Percentiles rank a stretch among this genome's conserved stretches.
Evolutionary conservation across 2,888 invertebrate genomes (phyloP).

Genomic region (Romanomermis culicivorax): DNA sequence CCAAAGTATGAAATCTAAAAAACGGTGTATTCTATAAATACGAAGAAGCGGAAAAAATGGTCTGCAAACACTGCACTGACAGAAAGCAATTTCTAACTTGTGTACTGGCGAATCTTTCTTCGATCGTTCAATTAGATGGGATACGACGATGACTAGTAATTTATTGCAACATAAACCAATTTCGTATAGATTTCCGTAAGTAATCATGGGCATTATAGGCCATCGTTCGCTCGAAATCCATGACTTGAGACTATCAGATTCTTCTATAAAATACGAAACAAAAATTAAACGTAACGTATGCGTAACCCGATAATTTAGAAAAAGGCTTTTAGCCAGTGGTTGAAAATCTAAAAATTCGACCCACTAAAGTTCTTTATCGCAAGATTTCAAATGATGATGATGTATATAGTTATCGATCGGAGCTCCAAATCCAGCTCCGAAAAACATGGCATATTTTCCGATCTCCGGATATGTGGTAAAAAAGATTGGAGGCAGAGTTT

Average conservation of each 20-base stretch:
- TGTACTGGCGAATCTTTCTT: not conserved
- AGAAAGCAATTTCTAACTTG: conserved; percentile 8
- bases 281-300: no score
- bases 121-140: conserved; percentile 14
- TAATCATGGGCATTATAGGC: conserved; percentile 19
- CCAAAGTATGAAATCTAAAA: conserved; percentile 4
- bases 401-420: no score
- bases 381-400: no score
- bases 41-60: no score
- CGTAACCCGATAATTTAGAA: no score
- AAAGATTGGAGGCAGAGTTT: no score
- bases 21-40: no score
- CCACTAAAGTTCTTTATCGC: no score
- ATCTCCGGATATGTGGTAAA: no score
- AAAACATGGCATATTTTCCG: no score
- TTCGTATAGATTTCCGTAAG: conserved; percentile 18
- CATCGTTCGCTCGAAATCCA: conserved; percentile 24
- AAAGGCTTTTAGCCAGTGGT: no score
- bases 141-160: conserved; percentile 20
- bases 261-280: not conserved
- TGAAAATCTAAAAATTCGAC: not conserved
- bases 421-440: no score
- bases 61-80: not conserved
- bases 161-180: conserved; percentile 19
- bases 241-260: not conserved